These are phyloP conservation scores for Smittia sp. DNA, from an alignment of 2,888 invertebrate species.

Conservation along the genomic window DNA sequence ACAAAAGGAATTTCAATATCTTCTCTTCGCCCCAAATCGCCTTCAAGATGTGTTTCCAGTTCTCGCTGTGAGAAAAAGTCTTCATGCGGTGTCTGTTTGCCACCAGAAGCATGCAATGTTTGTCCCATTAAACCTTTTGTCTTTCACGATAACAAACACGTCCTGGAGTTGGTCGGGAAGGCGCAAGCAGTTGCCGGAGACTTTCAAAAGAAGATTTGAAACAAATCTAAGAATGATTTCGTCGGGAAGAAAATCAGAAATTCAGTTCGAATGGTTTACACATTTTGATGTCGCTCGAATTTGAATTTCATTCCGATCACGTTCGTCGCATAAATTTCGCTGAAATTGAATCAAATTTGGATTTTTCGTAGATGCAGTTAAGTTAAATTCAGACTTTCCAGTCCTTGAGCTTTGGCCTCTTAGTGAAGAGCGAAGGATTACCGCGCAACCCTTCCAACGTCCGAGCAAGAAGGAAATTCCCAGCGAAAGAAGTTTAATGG, in stretches of 20 bases:
- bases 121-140: slow-evolving; percentile 31
- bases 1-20: slow-evolving; percentile 19
- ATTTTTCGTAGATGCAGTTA: too few relatives aligned
- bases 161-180: background rate
- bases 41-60: background rate
- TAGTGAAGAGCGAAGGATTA: background rate
- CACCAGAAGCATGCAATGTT: slow-evolving; percentile 5
- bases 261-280: slow-evolving; percentile 10
- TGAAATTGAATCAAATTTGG: background rate
- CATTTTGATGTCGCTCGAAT: slow-evolving; percentile 4
- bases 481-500: slow-evolving; percentile 23
- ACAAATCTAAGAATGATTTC: slow-evolving; percentile 13
- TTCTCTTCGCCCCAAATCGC: background rate
- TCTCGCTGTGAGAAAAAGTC: background rate
- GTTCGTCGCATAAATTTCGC: background rate
- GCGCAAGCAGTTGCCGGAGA: background rate
- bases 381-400: too few relatives aligned
- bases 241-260: slow-evolving; percentile 4
- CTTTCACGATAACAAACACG: slow-evolving; percentile 19
- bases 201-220: background rate
- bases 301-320: slow-evolving; percentile 13
- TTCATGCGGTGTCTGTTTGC: slow-evolving; percentile 26
- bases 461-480: background rate
- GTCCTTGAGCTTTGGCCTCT: background rate
- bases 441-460: slow-evolving; percentile 9